Conservation (phyloP, 1,140 invertebrate species). For the Apis florea region DNA sequence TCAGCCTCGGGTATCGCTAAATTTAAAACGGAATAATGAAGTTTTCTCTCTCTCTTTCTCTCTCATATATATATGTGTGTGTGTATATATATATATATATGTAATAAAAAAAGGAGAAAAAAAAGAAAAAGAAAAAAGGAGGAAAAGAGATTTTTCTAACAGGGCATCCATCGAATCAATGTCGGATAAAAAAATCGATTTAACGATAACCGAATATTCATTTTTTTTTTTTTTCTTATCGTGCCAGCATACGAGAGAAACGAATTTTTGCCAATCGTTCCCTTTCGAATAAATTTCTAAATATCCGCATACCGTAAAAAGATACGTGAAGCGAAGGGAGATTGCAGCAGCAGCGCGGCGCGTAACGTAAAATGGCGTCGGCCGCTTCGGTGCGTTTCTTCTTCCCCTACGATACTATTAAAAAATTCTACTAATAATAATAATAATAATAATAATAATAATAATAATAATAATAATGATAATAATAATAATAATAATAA, state of each 20-base stretch:
- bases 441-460: constrained; percentile 29
- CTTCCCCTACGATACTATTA: constrained; percentile 33
- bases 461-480: constrained; percentile 30
- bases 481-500: neutral
- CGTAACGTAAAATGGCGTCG: constrained; percentile 62
- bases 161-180: neutral
- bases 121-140: constrained; percentile 16
- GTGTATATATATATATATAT: neutral
- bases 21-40: constrained; percentile 21
- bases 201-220: neutral
- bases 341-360: constrained; percentile 68
- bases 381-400: constrained; percentile 66
- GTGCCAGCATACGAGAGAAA: neutral
- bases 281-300: constrained; percentile 7
- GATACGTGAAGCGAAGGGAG: constrained; percentile 39
- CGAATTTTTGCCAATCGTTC: constrained; percentile 22
- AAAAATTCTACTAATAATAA: constrained; percentile 48
- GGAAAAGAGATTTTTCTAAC: constrained; percentile 38
- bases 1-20: constrained; percentile 22
- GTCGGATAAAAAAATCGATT: constrained; percentile 18
- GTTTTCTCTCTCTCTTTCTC: neutral
- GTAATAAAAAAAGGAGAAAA: constrained; percentile 28
- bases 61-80: neutral
- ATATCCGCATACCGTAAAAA: constrained; percentile 56
- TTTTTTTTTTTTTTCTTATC: too few species aligned